A percentile compares a stretch with the other conserved stretches of the same genome.
phyloP scores from a whole-genome alignment of 2,113 vertebrate species.

The Seriola dumerili region DNA sequence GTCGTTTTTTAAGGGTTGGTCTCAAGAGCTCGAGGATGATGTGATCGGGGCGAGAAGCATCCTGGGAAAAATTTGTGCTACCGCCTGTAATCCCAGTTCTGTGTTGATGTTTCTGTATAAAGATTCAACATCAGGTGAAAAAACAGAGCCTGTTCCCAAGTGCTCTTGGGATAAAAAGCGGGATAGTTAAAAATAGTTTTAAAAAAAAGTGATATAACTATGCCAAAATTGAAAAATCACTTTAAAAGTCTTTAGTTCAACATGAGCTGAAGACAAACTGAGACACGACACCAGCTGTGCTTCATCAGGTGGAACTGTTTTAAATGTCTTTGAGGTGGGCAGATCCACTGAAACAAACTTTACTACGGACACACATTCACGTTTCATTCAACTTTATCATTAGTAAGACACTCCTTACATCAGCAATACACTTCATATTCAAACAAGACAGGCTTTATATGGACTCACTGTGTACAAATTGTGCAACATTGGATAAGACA shows the following conservation, averaged over 20 bases:
- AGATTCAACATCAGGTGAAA: no score
- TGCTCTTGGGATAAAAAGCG: no score
- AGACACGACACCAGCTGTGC: constrained; percentile 16
- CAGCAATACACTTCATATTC: background rate
- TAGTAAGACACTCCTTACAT: background rate
- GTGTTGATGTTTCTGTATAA: no score
- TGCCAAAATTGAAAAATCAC: no score
- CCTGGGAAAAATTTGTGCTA: no score
- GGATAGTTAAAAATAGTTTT: no score
- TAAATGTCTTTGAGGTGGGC: background rate
- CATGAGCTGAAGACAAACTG: constrained; percentile 41
- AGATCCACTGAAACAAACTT: background rate
- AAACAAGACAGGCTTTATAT: constrained; percentile 1
- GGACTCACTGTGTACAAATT: constrained; percentile 22
- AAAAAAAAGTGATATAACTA: no score
- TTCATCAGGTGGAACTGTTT: background rate
- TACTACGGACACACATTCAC: constrained; percentile 11
- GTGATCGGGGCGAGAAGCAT: no score
- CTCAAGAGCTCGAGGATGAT: no score
- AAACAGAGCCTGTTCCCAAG: no score
- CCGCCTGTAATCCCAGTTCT: no score
- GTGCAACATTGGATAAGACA: constrained; percentile 38
- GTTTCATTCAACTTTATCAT: background rate
- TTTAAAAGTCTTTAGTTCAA: background rate
- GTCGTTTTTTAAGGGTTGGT: no score